A percentile compares a stretch with the other conserved stretches of the same genome.
Evolutionary conservation across 2,797 vertebrate genomes (phyloP).

Genomic region (Pagetopsis macropterus): DNA sequence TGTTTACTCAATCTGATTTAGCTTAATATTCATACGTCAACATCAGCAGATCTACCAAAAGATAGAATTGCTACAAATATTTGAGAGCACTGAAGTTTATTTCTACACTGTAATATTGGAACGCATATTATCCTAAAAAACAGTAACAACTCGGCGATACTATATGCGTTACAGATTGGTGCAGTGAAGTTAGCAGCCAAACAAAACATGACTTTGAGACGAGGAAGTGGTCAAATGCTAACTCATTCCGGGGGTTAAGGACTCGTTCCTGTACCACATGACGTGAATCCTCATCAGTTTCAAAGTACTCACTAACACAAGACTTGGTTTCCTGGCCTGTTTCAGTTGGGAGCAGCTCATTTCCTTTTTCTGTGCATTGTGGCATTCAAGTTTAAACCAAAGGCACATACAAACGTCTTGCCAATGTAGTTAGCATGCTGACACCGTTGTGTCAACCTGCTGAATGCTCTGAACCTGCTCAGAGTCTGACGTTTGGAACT

Average conservation of each 20-base stretch:
- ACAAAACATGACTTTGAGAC: too few species aligned
- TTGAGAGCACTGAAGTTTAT: not conserved
- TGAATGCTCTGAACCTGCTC: not conserved
- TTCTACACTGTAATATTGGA: not conserved
- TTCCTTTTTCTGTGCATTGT: not conserved
- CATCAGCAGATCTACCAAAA: not conserved
- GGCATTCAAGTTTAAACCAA: not conserved
- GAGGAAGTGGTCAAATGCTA: too few species aligned
- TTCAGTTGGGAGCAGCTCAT: too few species aligned
- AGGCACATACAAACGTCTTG: not conserved
- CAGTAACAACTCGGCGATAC: too few species aligned
- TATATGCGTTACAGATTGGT: too few species aligned
- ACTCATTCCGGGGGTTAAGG: too few species aligned
- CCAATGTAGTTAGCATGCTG: not conserved
- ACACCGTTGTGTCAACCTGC: not conserved
- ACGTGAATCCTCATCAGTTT: too few species aligned
- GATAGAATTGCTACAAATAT: not conserved
- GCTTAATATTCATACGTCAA: not conserved
- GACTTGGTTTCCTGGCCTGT: too few species aligned
- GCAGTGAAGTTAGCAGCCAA: too few species aligned
- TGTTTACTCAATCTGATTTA: not conserved
- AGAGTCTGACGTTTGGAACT: conserved; percentile 8
- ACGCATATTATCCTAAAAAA: not conserved
- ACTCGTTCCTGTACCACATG: too few species aligned
- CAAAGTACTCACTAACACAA: too few species aligned